Conservation (phyloP, 2,113 vertebrate genomes). For the Poicephalus gulielmi region DNA sequence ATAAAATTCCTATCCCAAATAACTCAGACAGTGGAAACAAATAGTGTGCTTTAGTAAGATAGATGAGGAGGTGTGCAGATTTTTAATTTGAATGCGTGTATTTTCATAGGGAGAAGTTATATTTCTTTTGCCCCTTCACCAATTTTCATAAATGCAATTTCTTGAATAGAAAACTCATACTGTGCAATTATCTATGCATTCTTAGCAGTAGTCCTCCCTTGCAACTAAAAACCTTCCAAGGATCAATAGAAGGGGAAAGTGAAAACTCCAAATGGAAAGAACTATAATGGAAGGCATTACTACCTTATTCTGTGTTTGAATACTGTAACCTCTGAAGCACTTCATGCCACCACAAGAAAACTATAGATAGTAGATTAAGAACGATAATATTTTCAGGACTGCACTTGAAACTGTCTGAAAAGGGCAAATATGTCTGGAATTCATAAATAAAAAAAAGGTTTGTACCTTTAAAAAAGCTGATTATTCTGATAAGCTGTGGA, state of each 20-base stretch:
- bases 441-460: neutral
- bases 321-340: neutral
- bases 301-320: neutral
- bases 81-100: neutral
- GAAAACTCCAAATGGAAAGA: neutral
- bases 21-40: neutral
- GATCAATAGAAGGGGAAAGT: neutral
- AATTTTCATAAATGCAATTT: neutral
- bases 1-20: neutral
- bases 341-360: neutral
- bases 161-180: neutral
- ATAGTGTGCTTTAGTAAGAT: neutral
- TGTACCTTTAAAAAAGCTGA: neutral
- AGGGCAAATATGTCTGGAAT: neutral
- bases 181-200: neutral
- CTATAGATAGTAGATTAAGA: neutral
- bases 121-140: neutral
- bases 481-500: neutral
- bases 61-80: neutral
- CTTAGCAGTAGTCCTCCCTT: neutral
- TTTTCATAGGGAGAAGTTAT: neutral
- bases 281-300: neutral
- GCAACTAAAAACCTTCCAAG: neutral
- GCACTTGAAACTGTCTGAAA: neutral
- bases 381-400: neutral